phyloP scores from a whole-genome alignment of 2,888 invertebrate genomes.

The Blastobasis adustella region DNA sequence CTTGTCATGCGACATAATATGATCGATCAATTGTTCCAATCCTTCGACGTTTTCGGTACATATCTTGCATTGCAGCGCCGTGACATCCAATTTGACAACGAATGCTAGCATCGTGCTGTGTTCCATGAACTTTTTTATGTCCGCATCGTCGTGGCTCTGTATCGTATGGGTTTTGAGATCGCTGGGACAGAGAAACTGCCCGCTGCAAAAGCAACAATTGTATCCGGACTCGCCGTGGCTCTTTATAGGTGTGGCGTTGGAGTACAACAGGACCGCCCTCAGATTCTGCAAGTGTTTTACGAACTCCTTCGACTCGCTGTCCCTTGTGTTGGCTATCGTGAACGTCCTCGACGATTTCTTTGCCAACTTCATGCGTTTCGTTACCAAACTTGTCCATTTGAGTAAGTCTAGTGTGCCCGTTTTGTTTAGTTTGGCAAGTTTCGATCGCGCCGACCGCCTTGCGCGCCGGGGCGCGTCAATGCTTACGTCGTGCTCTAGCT shows the following conservation, averaged over 20 bases:
- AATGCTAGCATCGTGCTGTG: neutral
- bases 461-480: too few species aligned
- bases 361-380: too few species aligned
- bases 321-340: too few species aligned
- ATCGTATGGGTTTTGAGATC: conserved; percentile 17
- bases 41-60: neutral
- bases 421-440: too few species aligned
- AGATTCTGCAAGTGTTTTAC: conserved; percentile 1
- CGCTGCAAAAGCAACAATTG: conserved; percentile 22
- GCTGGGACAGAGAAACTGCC: conserved; percentile 16
- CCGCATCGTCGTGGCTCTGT: neutral
- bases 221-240: conserved; percentile 21
- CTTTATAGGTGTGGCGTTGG: conserved; percentile 20
- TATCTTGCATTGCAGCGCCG: neutral
- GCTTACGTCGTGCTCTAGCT: too few species aligned
- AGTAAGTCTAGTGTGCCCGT: too few species aligned
- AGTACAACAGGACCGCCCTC: conserved; percentile 4
- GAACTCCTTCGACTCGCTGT: too few species aligned
- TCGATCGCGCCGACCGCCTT: too few species aligned
- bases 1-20: conserved; percentile 15
- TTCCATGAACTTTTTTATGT: neutral
- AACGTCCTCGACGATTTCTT: too few species aligned
- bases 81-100: neutral
- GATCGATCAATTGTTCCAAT: neutral
- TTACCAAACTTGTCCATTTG: too few species aligned